Evolutionary conservation across 2,797 vertebrate species (phyloP), one percentile per base, ranked within the genome.

Genomic region (Paedocypris micromegethes): DNA sequence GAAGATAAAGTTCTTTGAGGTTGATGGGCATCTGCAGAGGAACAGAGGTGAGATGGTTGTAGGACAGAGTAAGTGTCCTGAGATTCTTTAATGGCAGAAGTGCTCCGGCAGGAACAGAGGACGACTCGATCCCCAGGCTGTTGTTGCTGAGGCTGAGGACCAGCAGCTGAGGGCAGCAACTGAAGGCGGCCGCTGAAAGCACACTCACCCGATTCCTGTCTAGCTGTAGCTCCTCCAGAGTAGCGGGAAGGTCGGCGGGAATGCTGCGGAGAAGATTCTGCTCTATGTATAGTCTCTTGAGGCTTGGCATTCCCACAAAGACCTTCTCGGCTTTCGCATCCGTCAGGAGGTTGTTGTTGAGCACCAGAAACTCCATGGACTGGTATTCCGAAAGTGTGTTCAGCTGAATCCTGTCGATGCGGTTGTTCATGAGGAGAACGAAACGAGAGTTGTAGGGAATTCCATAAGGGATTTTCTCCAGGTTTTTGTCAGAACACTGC

Each of bases 1-100:
- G 81, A 57, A 90, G 83, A 77, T 90, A 86, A n/a, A 90, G 79
- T 80, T 90, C 86, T 74, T 84, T 86, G 71, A 89, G 77, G 55
- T 82, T 75, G 6, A 83, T 56, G 0, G 83, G 84, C 3, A 89
- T 72, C 59, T 81, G 38, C 55, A 79, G n/a, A 3, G 86, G 87
- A 48, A 86, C 79, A 0, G 59, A 80, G 0, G 66, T 79, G n/a
- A 89, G 46, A 6, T 74, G 76, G 67, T 83, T 88, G 75, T 86
- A 60, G 58, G 82, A 83, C 58, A 90, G 79, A 74, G 85, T 90
- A 6, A 90, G 76, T 0, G 77, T 78, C 2, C 54, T 80, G 48
- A 89, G 79, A 58, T 63, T 78, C 6, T n/a, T 54, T 64, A 88
- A 41, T 1, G 83, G 83, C 5, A 73, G 77, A 8, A 91, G 75